Conservation (phyloP, 2,113 vertebrate species). For the Antechinus flavipes region DNA sequence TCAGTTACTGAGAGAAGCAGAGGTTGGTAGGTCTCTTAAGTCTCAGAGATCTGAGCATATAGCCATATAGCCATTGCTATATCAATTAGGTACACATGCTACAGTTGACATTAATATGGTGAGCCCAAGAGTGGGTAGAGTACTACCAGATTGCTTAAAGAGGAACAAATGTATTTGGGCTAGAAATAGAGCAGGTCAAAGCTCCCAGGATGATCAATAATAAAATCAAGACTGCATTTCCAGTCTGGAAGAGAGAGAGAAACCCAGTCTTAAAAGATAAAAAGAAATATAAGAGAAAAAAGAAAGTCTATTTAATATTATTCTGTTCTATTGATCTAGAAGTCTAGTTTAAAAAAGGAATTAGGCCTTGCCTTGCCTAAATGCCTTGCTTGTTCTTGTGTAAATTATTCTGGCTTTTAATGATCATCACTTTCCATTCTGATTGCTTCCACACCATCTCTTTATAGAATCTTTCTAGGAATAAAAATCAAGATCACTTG, state of each 20-base stretch:
- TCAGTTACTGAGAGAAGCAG: background rate
- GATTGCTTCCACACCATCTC: too few species aligned
- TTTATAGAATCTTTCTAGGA: too few species aligned
- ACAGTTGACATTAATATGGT: background rate
- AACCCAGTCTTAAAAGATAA: background rate
- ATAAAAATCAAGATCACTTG: too few species aligned
- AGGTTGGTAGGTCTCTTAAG: background rate
- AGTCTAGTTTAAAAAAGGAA: background rate
- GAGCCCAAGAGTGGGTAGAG: background rate
- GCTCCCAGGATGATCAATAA: background rate
- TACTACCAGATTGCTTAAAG: background rate
- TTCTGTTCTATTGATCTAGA: background rate
- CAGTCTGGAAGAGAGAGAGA: background rate
- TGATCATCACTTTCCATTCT: too few species aligned
- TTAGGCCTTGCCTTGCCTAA: background rate
- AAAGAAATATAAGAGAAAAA: background rate
- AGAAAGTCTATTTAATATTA: too few species aligned
- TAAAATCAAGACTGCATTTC: background rate
- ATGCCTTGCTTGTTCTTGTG: too few species aligned
- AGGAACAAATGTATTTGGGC: background rate
- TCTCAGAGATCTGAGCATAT: background rate
- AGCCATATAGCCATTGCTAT: background rate
- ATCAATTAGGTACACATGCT: background rate
- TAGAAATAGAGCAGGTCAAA: background rate
- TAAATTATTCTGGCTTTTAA: too few species aligned